These are phyloP conservation scores for Sipha flava DNA, from an alignment of 1,140 invertebrate species.

Conservation along the genomic window DNA sequence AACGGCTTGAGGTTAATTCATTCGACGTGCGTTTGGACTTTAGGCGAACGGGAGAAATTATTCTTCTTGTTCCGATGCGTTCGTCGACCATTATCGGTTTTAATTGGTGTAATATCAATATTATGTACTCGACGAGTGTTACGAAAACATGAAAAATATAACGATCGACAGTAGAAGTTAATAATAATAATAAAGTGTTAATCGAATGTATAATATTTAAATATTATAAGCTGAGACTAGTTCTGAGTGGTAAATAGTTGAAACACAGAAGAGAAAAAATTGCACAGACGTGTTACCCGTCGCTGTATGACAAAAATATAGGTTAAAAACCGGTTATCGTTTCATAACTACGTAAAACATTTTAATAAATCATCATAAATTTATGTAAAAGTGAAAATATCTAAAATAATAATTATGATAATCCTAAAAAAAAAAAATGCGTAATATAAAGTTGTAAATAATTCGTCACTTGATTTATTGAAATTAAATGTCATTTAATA, in stretches of 20 bases:
- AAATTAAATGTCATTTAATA: not conserved
- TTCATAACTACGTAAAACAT: not conserved
- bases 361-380: not conserved
- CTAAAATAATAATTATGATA: not conserved
- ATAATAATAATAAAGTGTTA: too few relatives aligned
- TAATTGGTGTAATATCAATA: too few relatives aligned
- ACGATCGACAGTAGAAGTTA: too few relatives aligned
- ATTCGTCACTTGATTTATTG: not conserved
- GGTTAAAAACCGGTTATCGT: not conserved
- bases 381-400: not conserved
- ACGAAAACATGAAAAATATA: too few relatives aligned
- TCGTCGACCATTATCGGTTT: too few relatives aligned
- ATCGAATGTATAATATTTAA: too few relatives aligned
- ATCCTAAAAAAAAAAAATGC: too few relatives aligned
- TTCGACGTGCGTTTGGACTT: not conserved
- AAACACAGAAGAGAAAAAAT: not conserved
- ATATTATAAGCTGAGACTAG: too few relatives aligned
- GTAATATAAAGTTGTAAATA: not conserved
- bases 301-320: not conserved
- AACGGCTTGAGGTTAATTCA: not conserved
- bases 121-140: too few relatives aligned
- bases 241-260: not conserved
- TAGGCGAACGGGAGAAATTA: not conserved
- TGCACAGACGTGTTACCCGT: not conserved
- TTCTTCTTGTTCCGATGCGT: too few relatives aligned